Base-by-base conservation (phyloP, 2,113 vertebrate species). In the Myotis lucifugus region DNA sequence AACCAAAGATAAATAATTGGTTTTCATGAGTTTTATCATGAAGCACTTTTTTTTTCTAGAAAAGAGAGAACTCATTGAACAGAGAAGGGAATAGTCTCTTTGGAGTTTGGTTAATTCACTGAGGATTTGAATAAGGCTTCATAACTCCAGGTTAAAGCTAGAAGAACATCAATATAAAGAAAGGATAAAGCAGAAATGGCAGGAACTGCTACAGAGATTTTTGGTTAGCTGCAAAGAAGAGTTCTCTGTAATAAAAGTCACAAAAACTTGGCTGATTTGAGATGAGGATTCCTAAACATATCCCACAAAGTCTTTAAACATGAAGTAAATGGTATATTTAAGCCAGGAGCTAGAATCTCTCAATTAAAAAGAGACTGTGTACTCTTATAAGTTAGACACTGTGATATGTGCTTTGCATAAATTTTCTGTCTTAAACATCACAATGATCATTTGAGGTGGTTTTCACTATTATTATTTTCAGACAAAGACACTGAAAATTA, bases 1-100 rank as follows among this genome's bases (percentile, higher is more conserved):
- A 50, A 46, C 10, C 66, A 73, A 37, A 77, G 34, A 59, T 17
- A 37, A 88, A 13, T 14, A 29, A 34, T 3, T 82, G 27, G 11
- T 67, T 52, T 93, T 92, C 14, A 19, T 59, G 37, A 83, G 2
- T n/a, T 59, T 42, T 34, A 56, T 37, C 37, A 67, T 54, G 66
- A 81, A 66, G 50, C 2, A 5, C 11, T 8, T 48, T 54, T 13
- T 8, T 54, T 46, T 12, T 32, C 10, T 42, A 77, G n/a, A 25
- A 67, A 17, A 64, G 6, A 74, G 21, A 78, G 29, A 90, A 37
- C 15, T 34, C 13, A 74, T 9, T 50, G 29, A 94, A 74, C 37
- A 94, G 37, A 85, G n/a, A 88, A 54, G 14, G 77, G 85, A 42
- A 40, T 18, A 56, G 48, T 92, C 2, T 91, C 54, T 96, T 90